phyloP scores from a whole-genome alignment of 2,888 invertebrate species.

The Selenia dentaria region DNA sequence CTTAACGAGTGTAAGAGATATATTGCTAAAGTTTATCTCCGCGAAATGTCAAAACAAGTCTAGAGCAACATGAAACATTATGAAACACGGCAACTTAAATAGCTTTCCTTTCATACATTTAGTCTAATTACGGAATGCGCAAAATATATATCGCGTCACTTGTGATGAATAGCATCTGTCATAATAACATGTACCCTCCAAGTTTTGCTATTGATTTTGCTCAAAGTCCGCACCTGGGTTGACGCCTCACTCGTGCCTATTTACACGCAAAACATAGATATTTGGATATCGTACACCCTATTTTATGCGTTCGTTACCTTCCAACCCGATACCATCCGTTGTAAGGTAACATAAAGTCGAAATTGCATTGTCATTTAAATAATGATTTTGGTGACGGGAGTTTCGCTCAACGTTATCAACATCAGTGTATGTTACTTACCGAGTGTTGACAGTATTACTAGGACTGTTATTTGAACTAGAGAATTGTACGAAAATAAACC shows the following conservation, averaged over 20 bases:
- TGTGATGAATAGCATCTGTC: conserved; percentile 75
- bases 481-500: conserved; percentile 78
- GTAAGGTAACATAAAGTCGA: conserved; percentile 37
- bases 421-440: conserved; percentile 69
- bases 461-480: conserved; percentile 69
- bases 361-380: conserved; percentile 37
- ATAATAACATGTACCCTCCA: conserved; percentile 75
- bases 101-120: conserved; percentile 48
- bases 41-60: conserved; percentile 23
- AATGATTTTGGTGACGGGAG: conserved; percentile 56
- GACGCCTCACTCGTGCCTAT: conserved; percentile 75
- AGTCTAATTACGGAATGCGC: conserved; percentile 52
- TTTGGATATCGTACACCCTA: conserved; percentile 72
- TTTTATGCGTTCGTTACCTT: conserved; percentile 44
- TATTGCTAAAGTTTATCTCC: conserved; percentile 14
- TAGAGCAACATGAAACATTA: conserved; percentile 37
- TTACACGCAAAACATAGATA: conserved; percentile 80
- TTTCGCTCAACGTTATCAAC: conserved; percentile 71
- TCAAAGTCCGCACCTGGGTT: conserved; percentile 75
- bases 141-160: conserved; percentile 57
- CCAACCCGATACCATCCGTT: conserved; percentile 47
- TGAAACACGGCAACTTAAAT: conserved; percentile 51
- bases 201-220: conserved; percentile 71
- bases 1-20: neutral
- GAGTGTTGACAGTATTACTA: conserved; percentile 77